Evolutionary conservation across 2,113 vertebrate genomes (phyloP).

Genomic region (Dicaeum eximium): DNA sequence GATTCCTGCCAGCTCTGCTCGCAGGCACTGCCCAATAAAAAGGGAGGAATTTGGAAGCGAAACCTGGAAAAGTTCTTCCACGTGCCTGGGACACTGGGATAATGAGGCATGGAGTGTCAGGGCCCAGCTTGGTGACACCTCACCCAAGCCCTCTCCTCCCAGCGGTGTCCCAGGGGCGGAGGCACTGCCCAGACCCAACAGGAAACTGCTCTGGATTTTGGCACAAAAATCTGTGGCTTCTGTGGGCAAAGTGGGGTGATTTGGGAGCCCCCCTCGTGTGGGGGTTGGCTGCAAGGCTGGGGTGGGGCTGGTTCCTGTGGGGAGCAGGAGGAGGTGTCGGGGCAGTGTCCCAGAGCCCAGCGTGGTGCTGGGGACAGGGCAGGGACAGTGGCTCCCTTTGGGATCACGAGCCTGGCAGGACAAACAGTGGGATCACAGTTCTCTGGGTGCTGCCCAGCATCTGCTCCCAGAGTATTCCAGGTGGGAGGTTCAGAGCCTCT

Average conservation of each 20-base stretch:
- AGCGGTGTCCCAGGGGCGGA: not conserved
- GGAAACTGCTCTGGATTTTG: not conserved
- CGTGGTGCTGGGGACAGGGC: accelerated
- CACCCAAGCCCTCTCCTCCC: not conserved
- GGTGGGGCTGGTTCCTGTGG: not conserved
- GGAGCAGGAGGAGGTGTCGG: not conserved
- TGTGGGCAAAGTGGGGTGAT: not conserved
- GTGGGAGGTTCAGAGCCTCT: not conserved
- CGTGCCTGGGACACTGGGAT: not conserved
- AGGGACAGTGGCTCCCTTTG: not conserved
- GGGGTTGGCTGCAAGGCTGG: not conserved
- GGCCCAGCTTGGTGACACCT: not conserved
- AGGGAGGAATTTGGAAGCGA: conserved; percentile 18
- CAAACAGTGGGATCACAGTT: not conserved
- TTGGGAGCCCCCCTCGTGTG: not conserved
- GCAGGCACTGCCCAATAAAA: conserved; percentile 20
- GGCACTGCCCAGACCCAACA: not conserved
- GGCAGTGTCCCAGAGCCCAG: accelerated
- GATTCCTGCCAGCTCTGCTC: not conserved
- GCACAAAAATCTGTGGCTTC: not conserved
- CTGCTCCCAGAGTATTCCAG: not conserved
- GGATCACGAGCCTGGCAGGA: not conserved
- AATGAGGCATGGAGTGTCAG: not conserved
- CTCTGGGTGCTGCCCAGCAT: not conserved
- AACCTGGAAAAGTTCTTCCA: conserved; percentile 1